A percentile compares a stretch with the other conserved stretches of the same genome.
Evolutionary conservation across 2,797 vertebrate species (phyloP).

Genomic region (Mus caroli): DNA sequence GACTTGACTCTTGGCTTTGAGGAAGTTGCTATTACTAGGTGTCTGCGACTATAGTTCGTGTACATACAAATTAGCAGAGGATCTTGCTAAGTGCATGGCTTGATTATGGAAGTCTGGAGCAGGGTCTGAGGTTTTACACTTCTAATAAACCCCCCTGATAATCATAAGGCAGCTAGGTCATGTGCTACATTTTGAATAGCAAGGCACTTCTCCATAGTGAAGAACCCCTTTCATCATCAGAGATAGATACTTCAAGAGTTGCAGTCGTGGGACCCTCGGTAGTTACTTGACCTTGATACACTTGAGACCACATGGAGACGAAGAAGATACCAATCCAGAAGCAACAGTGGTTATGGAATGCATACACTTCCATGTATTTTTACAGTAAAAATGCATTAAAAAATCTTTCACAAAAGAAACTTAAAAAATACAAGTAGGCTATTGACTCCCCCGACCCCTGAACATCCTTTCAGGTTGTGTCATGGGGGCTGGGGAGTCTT

Average conservation of each 20-base stretch:
- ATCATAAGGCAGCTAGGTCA: neutral
- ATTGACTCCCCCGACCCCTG: neutral
- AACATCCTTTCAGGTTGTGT: conserved; percentile 47
- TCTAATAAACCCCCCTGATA: neutral
- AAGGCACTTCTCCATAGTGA: neutral
- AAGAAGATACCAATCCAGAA: conserved; percentile 77
- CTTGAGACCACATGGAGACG: conserved; percentile 59
- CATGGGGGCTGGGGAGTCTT: conserved; percentile 5
- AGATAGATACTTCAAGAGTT: neutral
- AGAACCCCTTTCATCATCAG: neutral
- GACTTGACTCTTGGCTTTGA: neutral
- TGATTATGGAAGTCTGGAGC: neutral
- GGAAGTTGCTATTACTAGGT: neutral
- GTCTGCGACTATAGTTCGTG: neutral
- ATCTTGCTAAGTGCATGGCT: neutral
- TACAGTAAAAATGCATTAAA: conserved; percentile 81
- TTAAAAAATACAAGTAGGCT: conserved; percentile 80
- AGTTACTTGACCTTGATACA: conserved; percentile 19
- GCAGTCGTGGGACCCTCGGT: conserved; percentile 4
- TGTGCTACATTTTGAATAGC: neutral
- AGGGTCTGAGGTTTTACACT: neutral
- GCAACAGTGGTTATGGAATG: conserved; percentile 58
- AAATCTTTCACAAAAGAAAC: conserved; percentile 80
- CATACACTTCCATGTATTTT: conserved; percentile 74
- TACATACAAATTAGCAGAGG: neutral